phyloP scores from a whole-genome alignment of 2,113 vertebrate genomes.

The Carettochelys insculpta region DNA sequence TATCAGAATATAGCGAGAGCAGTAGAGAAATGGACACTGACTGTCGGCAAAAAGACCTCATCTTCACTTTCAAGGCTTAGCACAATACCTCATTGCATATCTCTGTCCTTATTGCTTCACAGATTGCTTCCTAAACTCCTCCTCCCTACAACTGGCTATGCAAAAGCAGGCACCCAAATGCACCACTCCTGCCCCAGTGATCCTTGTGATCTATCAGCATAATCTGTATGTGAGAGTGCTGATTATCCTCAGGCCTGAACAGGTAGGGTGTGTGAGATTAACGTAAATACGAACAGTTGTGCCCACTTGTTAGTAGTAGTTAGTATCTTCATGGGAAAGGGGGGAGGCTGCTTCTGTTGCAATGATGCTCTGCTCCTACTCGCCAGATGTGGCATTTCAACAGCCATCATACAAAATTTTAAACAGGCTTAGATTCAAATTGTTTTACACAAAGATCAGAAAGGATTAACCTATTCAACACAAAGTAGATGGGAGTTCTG shows the following conservation, averaged over 20 bases:
- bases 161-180: background rate
- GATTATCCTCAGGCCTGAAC: background rate
- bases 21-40: fast-evolving
- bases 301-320: background rate
- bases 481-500: background rate
- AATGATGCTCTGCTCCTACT: fast-evolving
- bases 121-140: background rate
- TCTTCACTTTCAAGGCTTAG: background rate
- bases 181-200: background rate
- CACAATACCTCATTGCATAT: background rate
- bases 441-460: background rate
- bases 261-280: background rate
- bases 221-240: too few species aligned
- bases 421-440: background rate
- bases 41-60: fast-evolving
- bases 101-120: background rate
- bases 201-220: background rate
- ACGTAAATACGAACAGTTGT: fast-evolving
- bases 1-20: background rate
- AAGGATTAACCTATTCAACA: fast-evolving
- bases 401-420: background rate
- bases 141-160: background rate
- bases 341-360: fast-evolving
- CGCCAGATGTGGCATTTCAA: fast-evolving
- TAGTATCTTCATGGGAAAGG: background rate